Base-by-base conservation (phyloP, 2,113 vertebrate species). In the Chamaea fasciata region DNA sequence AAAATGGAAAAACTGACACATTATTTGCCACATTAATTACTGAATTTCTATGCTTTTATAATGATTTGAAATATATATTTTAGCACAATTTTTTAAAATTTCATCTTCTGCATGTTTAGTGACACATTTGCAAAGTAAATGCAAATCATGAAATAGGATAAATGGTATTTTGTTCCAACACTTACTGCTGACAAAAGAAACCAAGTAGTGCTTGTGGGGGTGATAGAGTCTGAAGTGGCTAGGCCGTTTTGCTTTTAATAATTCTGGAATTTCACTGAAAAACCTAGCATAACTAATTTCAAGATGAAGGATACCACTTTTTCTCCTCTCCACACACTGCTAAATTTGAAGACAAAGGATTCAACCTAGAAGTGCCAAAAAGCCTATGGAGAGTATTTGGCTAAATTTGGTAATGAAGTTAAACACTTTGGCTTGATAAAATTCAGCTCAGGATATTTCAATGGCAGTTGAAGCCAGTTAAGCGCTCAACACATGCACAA, bases 21-120 rank as follows among this genome's bases (percentile, higher is more conserved):
- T 94, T 95, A 94, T 82, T 83, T 86, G 90, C n/a, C 28, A 81
- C 27, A 70, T 90, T 94, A 96, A 95, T 96, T 96, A 97, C 59
- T 75, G 26, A 79, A 95, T 87, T 87, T 56, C 15, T 82, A 52
- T 62, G 73, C 17, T 96, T 96, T 97, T 77, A 60, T 35, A 37
- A 59, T 70, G 55, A 67, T 95, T 83, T 64, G 6, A 95, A 97
- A 95, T 78, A 85, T 6, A 10, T 77, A 96, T 86, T 97, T 97
- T 83, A 86, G 93, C 3, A 11, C 27, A 87, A 53, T 90, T 83
- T 94, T 94, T 92, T 92, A 18, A 56, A 73, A 89, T 89, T 91
- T 86, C 64, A 90, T 97, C 27, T 97, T 92, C 83, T 59, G 23
- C 31, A 77, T 46, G 59, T 82, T 96, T 97, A 96, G 93, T 95